These are phyloP conservation scores for Hippasteria phrygiana DNA, from an alignment of 53 echinoderm and acorn worm species.

Conservation along the genomic window DNA sequence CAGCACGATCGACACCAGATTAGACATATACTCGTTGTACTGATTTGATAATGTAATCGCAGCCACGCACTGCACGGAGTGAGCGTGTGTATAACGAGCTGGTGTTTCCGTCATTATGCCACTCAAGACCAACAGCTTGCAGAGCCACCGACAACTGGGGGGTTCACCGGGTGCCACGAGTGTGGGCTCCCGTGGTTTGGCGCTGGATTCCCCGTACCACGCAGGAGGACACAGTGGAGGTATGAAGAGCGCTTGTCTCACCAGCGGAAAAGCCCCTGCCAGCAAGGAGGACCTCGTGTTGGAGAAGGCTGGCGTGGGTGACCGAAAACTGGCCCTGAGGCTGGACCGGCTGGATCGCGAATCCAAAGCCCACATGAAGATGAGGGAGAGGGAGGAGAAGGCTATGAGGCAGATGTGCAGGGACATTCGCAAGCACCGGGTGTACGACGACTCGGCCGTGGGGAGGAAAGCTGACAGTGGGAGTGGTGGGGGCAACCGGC, in stretches of 20 bases:
- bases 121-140: conserved; percentile 48
- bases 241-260: conserved; percentile 9
- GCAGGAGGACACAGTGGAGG: not conserved
- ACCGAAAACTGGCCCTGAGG: conserved; percentile 71
- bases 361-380: conserved; percentile 72
- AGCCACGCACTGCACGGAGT: not conserved
- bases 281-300: conserved; percentile 74
- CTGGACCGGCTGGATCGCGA: conserved; percentile 74
- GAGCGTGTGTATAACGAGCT: not conserved
- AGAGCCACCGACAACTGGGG: conserved; percentile 40
- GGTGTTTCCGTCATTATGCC: conserved; percentile 5
- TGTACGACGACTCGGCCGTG: conserved; percentile 49
- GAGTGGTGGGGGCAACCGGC: conserved; percentile 8
- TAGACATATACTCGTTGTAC: not conserved
- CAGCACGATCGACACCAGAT: not conserved
- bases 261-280: conserved; percentile 14
- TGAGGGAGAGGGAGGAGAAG: conserved; percentile 64
- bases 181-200: conserved; percentile 6
- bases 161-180: conserved; percentile 43
- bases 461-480: conserved; percentile 33
- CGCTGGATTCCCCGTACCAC: not conserved
- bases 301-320: conserved; percentile 63
- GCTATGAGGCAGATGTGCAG: conserved; percentile 67
- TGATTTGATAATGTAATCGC: conserved; percentile 24
- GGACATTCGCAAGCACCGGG: conserved; percentile 53